Conservation (phyloP, 2,113 vertebrate species). For the Felis catus region F.catus_Fca126_mat1.0 CM031427.1:24723001-24723500, state of each 20-base stretch:
- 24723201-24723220: constrained; percentile 87
- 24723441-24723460: constrained; percentile 89
- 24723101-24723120: background rate
- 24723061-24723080: background rate
- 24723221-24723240: constrained; percentile 87
- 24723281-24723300: constrained; percentile 99
- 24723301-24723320: constrained; percentile 98
- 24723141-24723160: constrained; percentile 73
- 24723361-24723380: constrained; percentile 90
- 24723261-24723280: constrained; percentile 99
- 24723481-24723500: constrained; percentile 89
- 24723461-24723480: constrained; percentile 82
- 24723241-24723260: constrained; percentile 82
- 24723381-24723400: constrained; percentile 86
- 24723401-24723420: constrained; percentile 91
- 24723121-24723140: background rate
- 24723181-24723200: constrained; percentile 95
- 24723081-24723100: background rate
- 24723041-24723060: background rate
- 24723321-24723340: constrained; percentile 95
- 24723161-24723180: constrained; percentile 77
- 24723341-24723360: constrained; percentile 93
- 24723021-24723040: constrained; percentile 16
- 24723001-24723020: constrained; percentile 66
- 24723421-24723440: constrained; percentile 96